Evolutionary conservation across 2,888 invertebrate species (phyloP).

Genomic region (Tromatobia lineatoria): DNA sequence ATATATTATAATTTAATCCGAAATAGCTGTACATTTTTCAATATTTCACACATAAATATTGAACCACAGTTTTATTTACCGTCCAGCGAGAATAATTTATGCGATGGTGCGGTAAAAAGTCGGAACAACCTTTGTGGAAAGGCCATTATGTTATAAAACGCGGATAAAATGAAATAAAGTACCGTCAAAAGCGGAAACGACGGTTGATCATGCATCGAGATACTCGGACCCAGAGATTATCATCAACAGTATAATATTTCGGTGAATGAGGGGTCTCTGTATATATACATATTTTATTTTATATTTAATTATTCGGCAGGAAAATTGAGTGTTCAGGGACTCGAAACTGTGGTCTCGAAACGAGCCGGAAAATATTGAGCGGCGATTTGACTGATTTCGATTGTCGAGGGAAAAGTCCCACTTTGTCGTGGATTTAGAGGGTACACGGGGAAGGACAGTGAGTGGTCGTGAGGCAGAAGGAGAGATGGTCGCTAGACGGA

Average conservation of each 20-base stretch:
- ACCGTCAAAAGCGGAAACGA: conserved; percentile 63
- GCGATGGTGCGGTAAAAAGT: neutral
- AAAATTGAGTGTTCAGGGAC: conserved; percentile 23
- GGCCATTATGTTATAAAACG: neutral
- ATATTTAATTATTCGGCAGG: conserved; percentile 60
- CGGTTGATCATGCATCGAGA: conserved; percentile 64
- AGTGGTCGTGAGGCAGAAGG: conserved; percentile 58
- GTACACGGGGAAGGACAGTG: conserved; percentile 37
- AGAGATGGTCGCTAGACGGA: conserved; percentile 60
- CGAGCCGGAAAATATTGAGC: conserved; percentile 27
- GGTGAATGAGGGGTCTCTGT: neutral
- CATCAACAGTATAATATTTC: conserved; percentile 55
- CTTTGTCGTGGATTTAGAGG: too few relatives aligned
- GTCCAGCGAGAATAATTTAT: neutral
- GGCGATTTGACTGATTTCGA: conserved; percentile 49
- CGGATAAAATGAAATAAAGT: conserved; percentile 39
- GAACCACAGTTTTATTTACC: conserved; percentile 1
- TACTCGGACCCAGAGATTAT: conserved; percentile 60
- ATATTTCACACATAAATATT: conserved; percentile 3
- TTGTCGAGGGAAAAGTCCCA: conserved; percentile 8
- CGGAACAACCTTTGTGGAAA: neutral
- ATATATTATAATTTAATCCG: neutral
- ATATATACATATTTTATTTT: conserved; percentile 27
- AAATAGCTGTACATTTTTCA: conserved; percentile 1
- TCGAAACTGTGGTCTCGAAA: conserved; percentile 28